Conservation (phyloP, 23 tunicate species). For the Trididemnum nubilum region DNA sequence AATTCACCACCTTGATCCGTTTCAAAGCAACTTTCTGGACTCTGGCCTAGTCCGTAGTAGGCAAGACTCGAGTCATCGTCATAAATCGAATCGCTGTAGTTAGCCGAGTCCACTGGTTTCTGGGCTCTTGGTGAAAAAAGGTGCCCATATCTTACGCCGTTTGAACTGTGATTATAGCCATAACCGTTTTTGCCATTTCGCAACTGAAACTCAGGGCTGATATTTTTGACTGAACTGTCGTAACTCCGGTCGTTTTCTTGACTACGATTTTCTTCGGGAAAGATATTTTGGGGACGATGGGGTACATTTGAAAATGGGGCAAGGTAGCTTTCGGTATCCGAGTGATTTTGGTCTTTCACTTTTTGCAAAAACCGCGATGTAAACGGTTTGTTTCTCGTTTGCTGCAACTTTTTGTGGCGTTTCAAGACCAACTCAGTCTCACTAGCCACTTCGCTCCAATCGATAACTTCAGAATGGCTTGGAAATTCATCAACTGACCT, state of each 20-base stretch:
- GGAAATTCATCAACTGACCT: background rate
- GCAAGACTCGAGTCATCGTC: conserved; percentile 69
- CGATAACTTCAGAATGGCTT: no score
- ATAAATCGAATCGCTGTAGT: conserved; percentile 13
- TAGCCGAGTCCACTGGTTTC: background rate
- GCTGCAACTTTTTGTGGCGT: background rate
- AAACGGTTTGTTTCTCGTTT: conserved; percentile 9
- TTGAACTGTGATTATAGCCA: background rate
- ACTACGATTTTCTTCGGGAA: background rate
- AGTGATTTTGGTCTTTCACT: background rate
- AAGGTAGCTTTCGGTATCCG: background rate
- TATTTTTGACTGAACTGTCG: background rate
- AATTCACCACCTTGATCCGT: no score
- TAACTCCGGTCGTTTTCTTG: background rate
- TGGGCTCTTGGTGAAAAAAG: background rate
- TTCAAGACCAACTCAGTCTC: conserved; percentile 2
- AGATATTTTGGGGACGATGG: background rate
- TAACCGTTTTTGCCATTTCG: background rate
- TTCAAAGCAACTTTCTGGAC: conserved; percentile 12
- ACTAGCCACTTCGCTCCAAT: background rate
- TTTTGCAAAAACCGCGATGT: conserved; percentile 17
- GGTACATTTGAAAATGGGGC: background rate
- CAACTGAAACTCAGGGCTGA: background rate
- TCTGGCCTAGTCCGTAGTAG: conserved; percentile 33
- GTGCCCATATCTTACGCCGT: background rate